Percentiles rank a stretch among this genome's conserved stretches.
Conservation (phyloP, 2,113 vertebrate genomes). For the Rhinichthys klamathensis region DNA sequence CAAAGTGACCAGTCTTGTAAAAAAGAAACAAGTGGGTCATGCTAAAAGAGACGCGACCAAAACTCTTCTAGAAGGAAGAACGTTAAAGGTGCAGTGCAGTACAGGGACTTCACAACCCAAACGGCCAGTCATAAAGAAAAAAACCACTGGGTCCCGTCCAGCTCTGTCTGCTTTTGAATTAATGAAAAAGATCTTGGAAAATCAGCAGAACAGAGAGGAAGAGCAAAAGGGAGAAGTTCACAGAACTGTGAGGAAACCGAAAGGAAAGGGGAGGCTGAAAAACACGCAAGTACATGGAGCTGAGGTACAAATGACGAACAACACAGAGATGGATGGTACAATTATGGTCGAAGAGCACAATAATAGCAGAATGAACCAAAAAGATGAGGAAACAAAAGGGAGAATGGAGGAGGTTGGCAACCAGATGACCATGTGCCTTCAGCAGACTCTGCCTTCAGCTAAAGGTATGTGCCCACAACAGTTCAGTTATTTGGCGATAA, state of each 20-base stretch:
- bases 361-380: neutral
- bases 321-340: neutral
- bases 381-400: neutral
- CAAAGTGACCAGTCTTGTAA: neutral
- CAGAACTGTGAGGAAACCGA: neutral
- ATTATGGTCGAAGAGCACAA: neutral
- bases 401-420: constrained; percentile 6
- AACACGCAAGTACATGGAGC: neutral
- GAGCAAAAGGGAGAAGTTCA: neutral
- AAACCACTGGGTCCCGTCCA: neutral
- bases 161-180: constrained; percentile 44
- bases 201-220: neutral
- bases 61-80: neutral
- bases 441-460: neutral
- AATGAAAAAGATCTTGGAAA: constrained; percentile 42
- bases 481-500: neutral
- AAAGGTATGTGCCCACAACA: constrained; percentile 6
- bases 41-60: neutral
- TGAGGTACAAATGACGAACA: neutral
- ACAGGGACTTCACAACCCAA: neutral
- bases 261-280: neutral
- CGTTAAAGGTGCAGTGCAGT: neutral
- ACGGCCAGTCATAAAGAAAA: neutral
- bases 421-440: neutral
- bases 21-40: neutral